Evolutionary conservation across 2,113 vertebrate species (phyloP).

Genomic region (Coreoperca whiteheadi): DNA sequence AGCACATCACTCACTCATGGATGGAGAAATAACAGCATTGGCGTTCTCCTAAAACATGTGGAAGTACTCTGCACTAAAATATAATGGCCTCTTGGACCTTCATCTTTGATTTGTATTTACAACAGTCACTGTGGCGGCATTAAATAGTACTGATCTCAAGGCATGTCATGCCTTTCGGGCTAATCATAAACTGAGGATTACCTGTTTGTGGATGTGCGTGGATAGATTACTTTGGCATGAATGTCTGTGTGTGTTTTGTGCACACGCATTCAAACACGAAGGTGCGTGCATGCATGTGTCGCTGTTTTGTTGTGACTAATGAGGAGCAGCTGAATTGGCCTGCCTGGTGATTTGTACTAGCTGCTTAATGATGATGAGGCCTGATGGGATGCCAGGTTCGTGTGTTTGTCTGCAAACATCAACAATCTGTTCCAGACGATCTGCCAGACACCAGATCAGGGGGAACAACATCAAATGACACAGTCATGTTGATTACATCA

Average conservation of each 20-base stretch:
- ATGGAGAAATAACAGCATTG: conserved; percentile 72
- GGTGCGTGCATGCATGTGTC: conserved; percentile 65
- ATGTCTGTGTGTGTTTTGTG: conserved; percentile 8
- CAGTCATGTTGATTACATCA: conserved; percentile 81
- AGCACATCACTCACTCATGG: conserved; percentile 71
- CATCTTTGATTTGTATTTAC: conserved; percentile 75
- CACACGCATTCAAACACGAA: conserved; percentile 38
- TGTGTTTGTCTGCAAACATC: conserved; percentile 85
- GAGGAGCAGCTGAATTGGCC: conserved; percentile 83
- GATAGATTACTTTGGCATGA: conserved; percentile 17
- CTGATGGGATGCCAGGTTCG: conserved; percentile 85
- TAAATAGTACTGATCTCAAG: conserved; percentile 59
- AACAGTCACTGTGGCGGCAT: conserved; percentile 48
- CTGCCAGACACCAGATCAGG: conserved; percentile 81
- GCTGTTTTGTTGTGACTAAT: conserved; percentile 83
- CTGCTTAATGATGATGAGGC: conserved; percentile 87
- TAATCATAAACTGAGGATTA: conserved; percentile 65
- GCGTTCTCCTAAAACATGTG: conserved; percentile 76
- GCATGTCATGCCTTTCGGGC: conserved; percentile 52
- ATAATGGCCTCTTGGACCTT: conserved; percentile 67
- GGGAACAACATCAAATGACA: conserved; percentile 77
- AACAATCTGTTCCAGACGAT: conserved; percentile 85
- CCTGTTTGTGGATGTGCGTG: conserved; percentile 42
- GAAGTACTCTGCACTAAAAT: conserved; percentile 67
- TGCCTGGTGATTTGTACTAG: conserved; percentile 85